Conservation (phyloP, 2,888 invertebrate species). For the Ectemnius lituratus region DNA sequence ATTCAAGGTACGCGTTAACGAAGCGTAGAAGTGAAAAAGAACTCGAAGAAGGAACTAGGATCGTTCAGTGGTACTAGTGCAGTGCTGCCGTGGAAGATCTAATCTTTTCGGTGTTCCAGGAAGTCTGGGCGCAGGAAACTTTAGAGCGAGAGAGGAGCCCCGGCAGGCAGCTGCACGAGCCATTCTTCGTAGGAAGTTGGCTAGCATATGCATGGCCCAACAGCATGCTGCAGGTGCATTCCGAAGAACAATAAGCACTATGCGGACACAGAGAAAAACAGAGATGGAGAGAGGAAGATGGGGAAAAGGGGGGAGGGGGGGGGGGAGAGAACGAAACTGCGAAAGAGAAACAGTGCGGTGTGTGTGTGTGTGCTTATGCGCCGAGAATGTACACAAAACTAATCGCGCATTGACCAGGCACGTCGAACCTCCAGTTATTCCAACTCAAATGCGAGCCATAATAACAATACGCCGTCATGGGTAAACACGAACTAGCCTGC, state of each 20-base stretch:
- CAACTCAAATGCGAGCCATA: constrained; percentile 14
- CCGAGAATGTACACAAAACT: constrained; percentile 14
- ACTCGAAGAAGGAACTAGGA: not conserved
- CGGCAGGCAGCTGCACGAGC: constrained; percentile 4
- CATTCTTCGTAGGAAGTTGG: constrained; percentile 7
- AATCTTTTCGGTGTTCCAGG: not conserved
- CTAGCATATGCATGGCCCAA: constrained; percentile 1
- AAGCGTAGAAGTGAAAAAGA: too few species aligned
- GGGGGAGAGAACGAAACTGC: too few species aligned
- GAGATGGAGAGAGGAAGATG: too few species aligned
- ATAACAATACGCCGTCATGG: constrained; percentile 1
- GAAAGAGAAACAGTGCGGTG: constrained; percentile 12
- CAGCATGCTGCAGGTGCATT: constrained; percentile 24
- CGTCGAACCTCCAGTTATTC: not conserved
- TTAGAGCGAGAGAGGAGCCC: constrained; percentile 3
- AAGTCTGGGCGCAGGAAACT: constrained; percentile 14
- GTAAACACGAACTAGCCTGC: too few species aligned
- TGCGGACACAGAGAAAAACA: not conserved
- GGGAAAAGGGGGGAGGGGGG: too few species aligned
- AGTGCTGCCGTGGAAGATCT: not conserved
- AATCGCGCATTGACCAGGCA: constrained; percentile 16
- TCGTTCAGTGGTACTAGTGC: not conserved
- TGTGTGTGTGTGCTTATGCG: constrained; percentile 8
- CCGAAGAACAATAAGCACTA: constrained; percentile 18
- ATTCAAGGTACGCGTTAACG: too few species aligned